Evolutionary conservation across 2,888 invertebrate genomes (phyloP), one percentile per base, ranked within the genome.

Genomic region (Diaphora mendica): DNA sequence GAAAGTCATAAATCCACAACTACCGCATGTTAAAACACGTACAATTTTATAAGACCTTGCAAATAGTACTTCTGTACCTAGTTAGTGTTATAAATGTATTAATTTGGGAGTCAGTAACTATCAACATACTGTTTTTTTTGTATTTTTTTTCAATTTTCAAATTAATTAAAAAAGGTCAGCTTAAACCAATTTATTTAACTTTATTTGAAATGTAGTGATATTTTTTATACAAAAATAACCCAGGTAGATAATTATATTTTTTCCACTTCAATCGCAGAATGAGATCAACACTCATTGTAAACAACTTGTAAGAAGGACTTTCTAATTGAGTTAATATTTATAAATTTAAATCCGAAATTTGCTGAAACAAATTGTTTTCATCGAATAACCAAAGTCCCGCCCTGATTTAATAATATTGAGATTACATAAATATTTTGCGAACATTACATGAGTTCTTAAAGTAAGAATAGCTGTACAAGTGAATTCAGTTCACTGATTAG

Each of bases 401-500:
- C 5, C 33, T 48, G 33, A 48, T 67, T 67, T 33, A 67, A 68
- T 39, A 55, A 68, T 55, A 33, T 55, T 51, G 15, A 35, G n/a
- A 70, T 39, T 39, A 51, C 62, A 69, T 17, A 82, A 72, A 84
- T 70, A 70, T 73, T 82, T 74, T 74, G 17, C 62, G 8, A 30
- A 82, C 64, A 62, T 72, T 68, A 71, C 67, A 71, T 59, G 68
- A 67, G 66, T 73, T 74, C 74, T 74, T 67, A 67, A 70, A 79
- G 64, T 75, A 70, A 69, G 62, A 73, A 73, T 75, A 78, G 73
- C 51, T 70, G 48, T 68, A 68, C 73, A 68, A 77, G 70, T 72
- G 66, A 68, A 69, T 84, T 70, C 83, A 77, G 83, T 79, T 84
- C 85, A 82, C 70, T 80, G 79, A 75, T 70, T 72, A 76, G 71